A percentile compares a stretch with the other conserved stretches of the same genome.
Conservation (phyloP, 2,113 vertebrate species). For the Oncorhynchus mykiss region DNA sequence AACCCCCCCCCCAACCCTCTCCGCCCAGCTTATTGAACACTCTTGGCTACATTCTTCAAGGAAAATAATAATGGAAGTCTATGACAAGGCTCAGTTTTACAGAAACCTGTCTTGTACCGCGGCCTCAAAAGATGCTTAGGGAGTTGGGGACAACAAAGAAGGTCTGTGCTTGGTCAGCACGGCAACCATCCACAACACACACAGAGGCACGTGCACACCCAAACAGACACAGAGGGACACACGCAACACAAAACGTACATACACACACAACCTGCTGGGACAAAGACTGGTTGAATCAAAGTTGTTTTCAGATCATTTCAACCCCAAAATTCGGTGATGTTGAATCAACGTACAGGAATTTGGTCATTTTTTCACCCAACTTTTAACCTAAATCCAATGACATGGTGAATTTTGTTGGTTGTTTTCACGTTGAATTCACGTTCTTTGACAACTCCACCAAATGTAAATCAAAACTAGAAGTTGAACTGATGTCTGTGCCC, state of each 20-base stretch:
- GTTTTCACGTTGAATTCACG: neutral
- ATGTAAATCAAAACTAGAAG: too few species aligned
- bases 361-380: too few species aligned
- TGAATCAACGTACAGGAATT: too few species aligned
- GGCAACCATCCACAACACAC: constrained; percentile 8
- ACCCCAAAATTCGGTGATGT: too few species aligned
- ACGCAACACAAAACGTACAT: constrained; percentile 24
- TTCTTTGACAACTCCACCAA: too few species aligned
- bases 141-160: constrained; percentile 19
- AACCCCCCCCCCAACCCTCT: neutral
- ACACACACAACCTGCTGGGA: constrained; percentile 20
- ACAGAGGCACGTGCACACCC: constrained; percentile 18
- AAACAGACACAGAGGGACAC: constrained; percentile 11
- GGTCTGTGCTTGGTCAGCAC: constrained; percentile 29
- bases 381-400: too few species aligned
- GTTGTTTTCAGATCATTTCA: too few species aligned
- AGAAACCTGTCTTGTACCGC: constrained; percentile 38
- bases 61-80: constrained; percentile 38
- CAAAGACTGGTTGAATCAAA: constrained; percentile 7
- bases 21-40: constrained; percentile 29
- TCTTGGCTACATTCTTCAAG: constrained; percentile 58
- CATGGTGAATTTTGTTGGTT: neutral
- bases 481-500: too few species aligned
- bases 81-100: constrained; percentile 49
- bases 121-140: constrained; percentile 69